These are phyloP conservation scores for Nasua narica DNA, from an alignment of 2,797 vertebrate genomes.

Conservation along the genomic window DNA sequence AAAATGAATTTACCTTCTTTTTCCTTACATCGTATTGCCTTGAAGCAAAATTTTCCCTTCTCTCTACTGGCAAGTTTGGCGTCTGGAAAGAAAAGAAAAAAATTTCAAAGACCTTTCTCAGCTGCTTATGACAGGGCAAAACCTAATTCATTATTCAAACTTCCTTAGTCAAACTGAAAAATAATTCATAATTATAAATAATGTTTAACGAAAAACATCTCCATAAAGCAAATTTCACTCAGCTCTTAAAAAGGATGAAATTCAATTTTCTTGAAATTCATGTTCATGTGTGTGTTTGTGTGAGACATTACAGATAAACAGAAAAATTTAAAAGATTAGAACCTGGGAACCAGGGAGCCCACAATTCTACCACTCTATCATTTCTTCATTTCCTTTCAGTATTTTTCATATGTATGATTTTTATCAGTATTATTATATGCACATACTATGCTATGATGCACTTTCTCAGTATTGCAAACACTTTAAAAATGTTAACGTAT, in stretches of 20 bases:
- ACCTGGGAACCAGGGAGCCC: background rate
- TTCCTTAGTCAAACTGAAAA: background rate
- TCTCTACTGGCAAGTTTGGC: slow-evolving; percentile 94
- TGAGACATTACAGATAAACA: background rate
- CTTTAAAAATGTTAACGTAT: slow-evolving; percentile 12
- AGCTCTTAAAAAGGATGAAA: slow-evolving; percentile 23
- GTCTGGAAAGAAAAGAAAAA: slow-evolving; percentile 84
- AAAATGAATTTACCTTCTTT: slow-evolving; percentile 84
- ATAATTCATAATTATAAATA: slow-evolving; percentile 18
- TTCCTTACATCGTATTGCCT: slow-evolving; percentile 90
- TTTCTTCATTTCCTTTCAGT: background rate
- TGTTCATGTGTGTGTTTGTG: background rate
- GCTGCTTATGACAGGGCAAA: slow-evolving; percentile 24
- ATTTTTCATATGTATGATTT: background rate
- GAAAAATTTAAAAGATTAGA: background rate
- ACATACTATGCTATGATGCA: background rate
- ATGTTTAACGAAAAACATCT: slow-evolving; percentile 13
- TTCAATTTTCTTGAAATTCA: slow-evolving; percentile 21
- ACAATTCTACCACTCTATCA: background rate
- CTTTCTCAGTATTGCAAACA: background rate
- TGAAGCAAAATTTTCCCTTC: slow-evolving; percentile 94
- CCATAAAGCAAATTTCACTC: background rate
- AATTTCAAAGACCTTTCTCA: slow-evolving; percentile 33
- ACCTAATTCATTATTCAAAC: background rate
- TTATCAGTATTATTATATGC: background rate